These are phyloP conservation scores for Botrylloides violaceus DNA, from an alignment of 23 tunicate genomes.

Conservation along the genomic window DNA sequence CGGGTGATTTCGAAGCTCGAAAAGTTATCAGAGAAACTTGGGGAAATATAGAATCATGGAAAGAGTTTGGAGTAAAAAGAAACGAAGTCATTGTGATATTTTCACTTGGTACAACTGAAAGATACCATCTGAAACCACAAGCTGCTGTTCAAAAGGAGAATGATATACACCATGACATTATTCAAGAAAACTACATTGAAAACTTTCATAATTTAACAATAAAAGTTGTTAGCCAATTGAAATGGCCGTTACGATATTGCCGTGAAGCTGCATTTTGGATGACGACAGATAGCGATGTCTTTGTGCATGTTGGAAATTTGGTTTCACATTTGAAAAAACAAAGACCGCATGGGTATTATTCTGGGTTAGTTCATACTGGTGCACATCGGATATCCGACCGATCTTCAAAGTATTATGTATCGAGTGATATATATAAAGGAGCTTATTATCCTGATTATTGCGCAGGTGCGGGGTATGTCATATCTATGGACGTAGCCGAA, in stretches of 20 bases:
- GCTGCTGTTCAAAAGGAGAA: conserved; percentile 21
- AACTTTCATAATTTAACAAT: conserved; percentile 52
- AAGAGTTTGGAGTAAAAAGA: not conserved
- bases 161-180: conserved; percentile 22
- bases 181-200: conserved; percentile 46
- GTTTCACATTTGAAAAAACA: conserved; percentile 8
- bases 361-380: conserved; percentile 41
- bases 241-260: conserved; percentile 51
- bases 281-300: conserved; percentile 75
- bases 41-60: conserved; percentile 31
- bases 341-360: not conserved
- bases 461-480: conserved; percentile 65
- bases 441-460: conserved; percentile 65
- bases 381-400: conserved; percentile 25
- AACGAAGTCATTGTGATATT: conserved; percentile 30
- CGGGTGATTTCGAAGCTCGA: conserved; percentile 30
- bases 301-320: conserved; percentile 31
- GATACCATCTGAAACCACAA: not conserved
- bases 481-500: conserved; percentile 39
- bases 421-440: conserved; percentile 28
- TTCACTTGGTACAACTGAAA: conserved; percentile 19
- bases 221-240: conserved; percentile 49
- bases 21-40: conserved; percentile 44
- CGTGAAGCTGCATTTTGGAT: conserved; percentile 37
- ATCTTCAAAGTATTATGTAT: conserved; percentile 39